phyloP scores from a whole-genome alignment of 2,797 vertebrate species.

The Tapirus indicus region DNA sequence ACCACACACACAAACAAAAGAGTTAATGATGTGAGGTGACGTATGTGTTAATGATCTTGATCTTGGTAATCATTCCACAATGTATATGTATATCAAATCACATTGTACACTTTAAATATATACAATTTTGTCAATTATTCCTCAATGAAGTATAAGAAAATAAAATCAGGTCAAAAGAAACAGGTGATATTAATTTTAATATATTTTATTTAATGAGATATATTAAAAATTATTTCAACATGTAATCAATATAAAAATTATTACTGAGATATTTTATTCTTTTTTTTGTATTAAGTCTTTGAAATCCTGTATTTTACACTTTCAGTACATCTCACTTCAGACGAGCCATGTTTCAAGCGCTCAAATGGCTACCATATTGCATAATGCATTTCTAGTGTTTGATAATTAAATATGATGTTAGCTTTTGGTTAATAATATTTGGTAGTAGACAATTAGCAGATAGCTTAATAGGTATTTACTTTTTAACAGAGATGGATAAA shows the following conservation, averaged over 20 bases:
- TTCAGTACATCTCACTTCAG: neutral
- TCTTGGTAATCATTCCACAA: neutral
- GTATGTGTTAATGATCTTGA: neutral
- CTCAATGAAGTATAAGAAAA: neutral
- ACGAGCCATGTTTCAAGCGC: neutral
- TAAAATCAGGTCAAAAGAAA: neutral
- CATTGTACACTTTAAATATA: neutral
- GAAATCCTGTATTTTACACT: neutral
- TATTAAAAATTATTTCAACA: neutral
- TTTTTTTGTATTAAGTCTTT: neutral
- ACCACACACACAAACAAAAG: neutral
- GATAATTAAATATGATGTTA: neutral
- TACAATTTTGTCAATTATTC: neutral
- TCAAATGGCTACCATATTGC: neutral
- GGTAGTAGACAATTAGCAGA: neutral
- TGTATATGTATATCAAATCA: neutral
- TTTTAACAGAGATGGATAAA: neutral
- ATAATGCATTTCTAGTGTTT: neutral
- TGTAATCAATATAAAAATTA: slow-evolving; percentile 17
- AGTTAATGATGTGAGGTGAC: neutral
- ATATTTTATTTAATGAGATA: neutral
- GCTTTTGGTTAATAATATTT: neutral
- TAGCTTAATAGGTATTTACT: neutral
- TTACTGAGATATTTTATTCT: neutral
- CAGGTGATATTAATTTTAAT: neutral